phyloP scores from a whole-genome alignment of 1,140 invertebrate species.

The Armadillidium nasatum region DNA sequence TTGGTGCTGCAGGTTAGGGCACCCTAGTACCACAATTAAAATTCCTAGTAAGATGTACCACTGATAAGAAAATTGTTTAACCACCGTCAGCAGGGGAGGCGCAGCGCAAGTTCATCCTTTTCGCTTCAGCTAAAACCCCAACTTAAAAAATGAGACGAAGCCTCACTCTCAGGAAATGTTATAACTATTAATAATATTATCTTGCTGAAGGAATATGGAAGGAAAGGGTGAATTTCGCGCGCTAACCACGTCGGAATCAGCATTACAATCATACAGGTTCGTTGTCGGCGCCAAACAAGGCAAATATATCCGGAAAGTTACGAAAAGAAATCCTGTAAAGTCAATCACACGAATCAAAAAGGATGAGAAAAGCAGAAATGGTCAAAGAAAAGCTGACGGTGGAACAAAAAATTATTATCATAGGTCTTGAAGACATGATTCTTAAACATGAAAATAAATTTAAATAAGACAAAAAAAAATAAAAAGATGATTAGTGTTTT shows the following conservation, averaged over 20 bases:
- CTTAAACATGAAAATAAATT: too few species aligned
- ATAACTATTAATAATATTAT: too few species aligned
- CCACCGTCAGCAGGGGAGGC: constrained; percentile 1
- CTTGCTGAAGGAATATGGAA: background rate
- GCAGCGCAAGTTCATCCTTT: background rate
- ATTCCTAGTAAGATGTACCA: background rate
- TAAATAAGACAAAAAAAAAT: too few species aligned
- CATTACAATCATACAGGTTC: background rate
- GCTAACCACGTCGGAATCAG: constrained; percentile 1
- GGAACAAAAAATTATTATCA: too few species aligned
- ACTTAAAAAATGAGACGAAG: background rate
- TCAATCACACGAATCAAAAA: too few species aligned
- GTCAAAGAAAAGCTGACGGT: too few species aligned
- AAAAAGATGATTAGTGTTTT: too few species aligned
- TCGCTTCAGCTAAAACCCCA: background rate
- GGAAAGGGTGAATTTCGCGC: constrained; percentile 3
- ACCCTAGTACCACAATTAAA: background rate
- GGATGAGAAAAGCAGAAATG: too few species aligned
- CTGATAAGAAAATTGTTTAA: background rate
- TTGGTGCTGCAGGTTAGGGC: constrained; percentile 4
- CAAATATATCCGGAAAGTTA: background rate
- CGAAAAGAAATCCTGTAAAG: background rate
- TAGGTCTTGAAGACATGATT: too few species aligned
- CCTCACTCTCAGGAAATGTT: background rate
- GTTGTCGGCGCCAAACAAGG: background rate